phyloP scores from a whole-genome alignment of 2,888 invertebrate species.

The Tipula vernalis region DNA sequence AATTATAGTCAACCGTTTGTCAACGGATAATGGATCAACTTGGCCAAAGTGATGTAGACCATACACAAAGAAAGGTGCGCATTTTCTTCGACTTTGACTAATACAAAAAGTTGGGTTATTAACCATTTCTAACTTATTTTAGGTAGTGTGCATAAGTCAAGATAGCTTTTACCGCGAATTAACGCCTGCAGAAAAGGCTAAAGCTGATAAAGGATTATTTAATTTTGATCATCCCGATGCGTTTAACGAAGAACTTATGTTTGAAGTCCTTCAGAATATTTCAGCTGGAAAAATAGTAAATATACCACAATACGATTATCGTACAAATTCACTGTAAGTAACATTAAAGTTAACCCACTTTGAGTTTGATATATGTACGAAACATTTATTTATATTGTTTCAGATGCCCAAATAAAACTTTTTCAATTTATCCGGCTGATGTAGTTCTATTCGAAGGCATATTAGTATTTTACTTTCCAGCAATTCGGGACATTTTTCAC shows the following conservation, averaged over 20 bases:
- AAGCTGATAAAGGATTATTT: slow-evolving; percentile 80
- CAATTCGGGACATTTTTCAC: slow-evolving; percentile 88
- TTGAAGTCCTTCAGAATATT: slow-evolving; percentile 67
- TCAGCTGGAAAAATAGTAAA: slow-evolving; percentile 75
- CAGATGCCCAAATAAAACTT: slow-evolving; percentile 49
- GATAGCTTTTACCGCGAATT: slow-evolving; percentile 94
- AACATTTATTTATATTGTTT: slow-evolving; percentile 17
- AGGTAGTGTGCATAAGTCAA: slow-evolving; percentile 86
- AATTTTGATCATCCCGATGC: slow-evolving; percentile 99
- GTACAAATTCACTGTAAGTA: slow-evolving; percentile 70
- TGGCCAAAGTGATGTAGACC: slow-evolving; percentile 83
- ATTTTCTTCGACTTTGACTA: not conserved
- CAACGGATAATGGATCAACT: slow-evolving; percentile 93
- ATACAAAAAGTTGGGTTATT: not conserved
- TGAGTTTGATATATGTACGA: not conserved
- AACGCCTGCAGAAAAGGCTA: slow-evolving; percentile 61
- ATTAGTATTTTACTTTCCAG: slow-evolving; percentile 93
- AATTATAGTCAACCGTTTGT: slow-evolving; percentile 84
- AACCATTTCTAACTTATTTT: not conserved
- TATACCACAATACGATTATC: slow-evolving; percentile 89
- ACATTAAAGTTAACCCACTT: not conserved
- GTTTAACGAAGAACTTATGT: slow-evolving; percentile 80
- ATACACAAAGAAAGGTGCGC: slow-evolving; percentile 58
- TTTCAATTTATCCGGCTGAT: slow-evolving; percentile 87
- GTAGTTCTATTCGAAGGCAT: slow-evolving; percentile 97